phyloP scores from a whole-genome alignment of 2,888 invertebrate genomes.

The Diaperis boleti region DNA sequence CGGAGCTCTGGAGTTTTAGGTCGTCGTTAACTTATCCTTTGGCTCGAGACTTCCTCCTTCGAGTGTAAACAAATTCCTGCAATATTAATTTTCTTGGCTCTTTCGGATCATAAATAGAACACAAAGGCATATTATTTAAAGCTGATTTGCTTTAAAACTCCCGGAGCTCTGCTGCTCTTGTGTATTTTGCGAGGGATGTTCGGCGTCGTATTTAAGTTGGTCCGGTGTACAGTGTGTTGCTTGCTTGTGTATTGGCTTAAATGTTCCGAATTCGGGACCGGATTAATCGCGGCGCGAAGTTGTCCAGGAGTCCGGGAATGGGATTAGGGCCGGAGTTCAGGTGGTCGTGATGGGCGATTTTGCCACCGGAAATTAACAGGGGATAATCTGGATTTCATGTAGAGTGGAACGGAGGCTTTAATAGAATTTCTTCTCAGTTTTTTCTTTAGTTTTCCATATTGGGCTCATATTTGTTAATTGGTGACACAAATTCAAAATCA shows the following conservation, averaged over 20 bases:
- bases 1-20: slow-evolving; percentile 8
- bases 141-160: slow-evolving; percentile 46
- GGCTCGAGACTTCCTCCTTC: slow-evolving; percentile 15
- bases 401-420: too few relatives aligned
- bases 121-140: slow-evolving; percentile 45
- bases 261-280: slow-evolving; percentile 54
- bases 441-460: too few relatives aligned
- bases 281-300: slow-evolving; percentile 50
- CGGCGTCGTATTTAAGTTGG: slow-evolving; percentile 53
- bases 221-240: slow-evolving; percentile 49
- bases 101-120: slow-evolving; percentile 47
- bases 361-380: slow-evolving; percentile 6
- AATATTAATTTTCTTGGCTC: slow-evolving; percentile 48
- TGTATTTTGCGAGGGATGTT: slow-evolving; percentile 49
- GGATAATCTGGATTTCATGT: neutral
- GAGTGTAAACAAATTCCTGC: slow-evolving; percentile 47
- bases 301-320: slow-evolving; percentile 52
- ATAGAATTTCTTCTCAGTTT: too few relatives aligned
- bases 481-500: too few relatives aligned
- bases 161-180: slow-evolving; percentile 47
- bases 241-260: slow-evolving; percentile 60
- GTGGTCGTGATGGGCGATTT: slow-evolving; percentile 49
- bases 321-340: slow-evolving; percentile 57
- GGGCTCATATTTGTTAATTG: too few relatives aligned
- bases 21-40: slow-evolving; percentile 31